Evolutionary conservation across 2,113 vertebrate species (phyloP).

Genomic region (Neopipo cinnamomea): DNA sequence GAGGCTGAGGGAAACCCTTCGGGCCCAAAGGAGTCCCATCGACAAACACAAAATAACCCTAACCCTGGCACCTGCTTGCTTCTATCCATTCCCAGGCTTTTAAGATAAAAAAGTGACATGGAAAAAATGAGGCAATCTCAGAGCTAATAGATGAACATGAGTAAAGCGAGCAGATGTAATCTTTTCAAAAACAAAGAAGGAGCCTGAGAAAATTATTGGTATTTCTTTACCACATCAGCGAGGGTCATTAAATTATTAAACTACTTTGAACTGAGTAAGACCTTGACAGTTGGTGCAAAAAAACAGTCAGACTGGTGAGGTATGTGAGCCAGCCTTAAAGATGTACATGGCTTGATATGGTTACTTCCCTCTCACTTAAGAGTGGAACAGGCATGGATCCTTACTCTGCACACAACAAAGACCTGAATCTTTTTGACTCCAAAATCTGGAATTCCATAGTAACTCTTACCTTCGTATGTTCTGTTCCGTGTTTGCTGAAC

Average conservation of each 20-base stretch:
- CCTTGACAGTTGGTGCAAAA: not conserved
- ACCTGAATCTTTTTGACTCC: not conserved
- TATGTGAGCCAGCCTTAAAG: not conserved
- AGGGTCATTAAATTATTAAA: not conserved
- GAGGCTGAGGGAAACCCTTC: not conserved
- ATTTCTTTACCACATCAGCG: not conserved
- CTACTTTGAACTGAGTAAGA: not conserved
- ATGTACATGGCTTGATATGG: not conserved
- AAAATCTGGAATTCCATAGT: not conserved
- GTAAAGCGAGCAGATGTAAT: not conserved
- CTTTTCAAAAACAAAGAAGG: slow-evolving; percentile 45
- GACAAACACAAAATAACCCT: not conserved
- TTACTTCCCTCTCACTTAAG: not conserved
- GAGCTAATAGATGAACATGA: not conserved
- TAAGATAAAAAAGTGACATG: slow-evolving; percentile 35
- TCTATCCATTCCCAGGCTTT: slow-evolving; percentile 36
- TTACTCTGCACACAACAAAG: not conserved
- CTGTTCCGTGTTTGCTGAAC: slow-evolving; percentile 90
- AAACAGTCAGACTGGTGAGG: not conserved
- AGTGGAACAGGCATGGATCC: not conserved
- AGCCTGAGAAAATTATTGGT: slow-evolving; percentile 40
- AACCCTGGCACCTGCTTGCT: slow-evolving; percentile 17
- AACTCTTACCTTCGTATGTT: slow-evolving; percentile 90
- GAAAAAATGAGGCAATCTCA: slow-evolving; percentile 51
- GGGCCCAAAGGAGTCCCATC: not conserved